Evolutionary conservation across 1,140 invertebrate species (phyloP).

Genomic region (Drosophila malerkotliana): DNA sequence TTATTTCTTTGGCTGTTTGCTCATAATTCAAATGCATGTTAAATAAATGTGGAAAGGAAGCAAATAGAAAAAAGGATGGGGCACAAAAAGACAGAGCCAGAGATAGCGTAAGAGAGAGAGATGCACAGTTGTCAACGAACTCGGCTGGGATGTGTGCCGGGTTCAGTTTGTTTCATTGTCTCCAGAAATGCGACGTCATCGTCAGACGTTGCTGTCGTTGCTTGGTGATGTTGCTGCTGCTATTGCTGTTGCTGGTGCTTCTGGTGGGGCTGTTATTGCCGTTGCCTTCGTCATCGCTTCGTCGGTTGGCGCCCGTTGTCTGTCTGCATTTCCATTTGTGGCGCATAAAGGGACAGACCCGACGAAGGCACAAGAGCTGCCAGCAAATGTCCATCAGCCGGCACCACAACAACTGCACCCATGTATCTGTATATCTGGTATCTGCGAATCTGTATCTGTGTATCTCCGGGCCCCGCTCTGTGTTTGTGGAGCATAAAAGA

Average conservation of each 20-base stretch:
- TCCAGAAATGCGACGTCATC: slow-evolving; percentile 78
- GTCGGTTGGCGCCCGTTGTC: slow-evolving; percentile 76
- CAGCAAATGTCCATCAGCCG: slow-evolving; percentile 77
- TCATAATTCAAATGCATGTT: slow-evolving; percentile 80
- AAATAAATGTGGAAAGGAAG: slow-evolving; percentile 28
- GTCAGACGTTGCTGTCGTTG: slow-evolving; percentile 61
- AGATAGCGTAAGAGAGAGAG: not conserved
- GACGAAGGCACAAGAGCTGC: slow-evolving; percentile 71
- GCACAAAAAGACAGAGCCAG: slow-evolving; percentile 9
- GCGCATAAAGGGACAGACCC: slow-evolving; percentile 70
- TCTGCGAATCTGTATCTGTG: slow-evolving; percentile 4
- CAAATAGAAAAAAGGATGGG: slow-evolving; percentile 13
- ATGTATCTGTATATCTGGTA: slow-evolving; percentile 26
- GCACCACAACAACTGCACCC: slow-evolving; percentile 38
- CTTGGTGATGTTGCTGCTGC: slow-evolving; percentile 18
- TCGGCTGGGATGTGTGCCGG: slow-evolving; percentile 60
- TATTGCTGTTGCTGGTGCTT: slow-evolving; percentile 19
- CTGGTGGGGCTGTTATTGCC: slow-evolving; percentile 14
- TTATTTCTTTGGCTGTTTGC: slow-evolving; percentile 49
- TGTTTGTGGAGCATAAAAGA: slow-evolving; percentile 56
- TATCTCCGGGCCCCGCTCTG: slow-evolving; percentile 11
- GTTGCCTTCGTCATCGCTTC: slow-evolving; percentile 21
- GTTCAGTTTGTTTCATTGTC: slow-evolving; percentile 72
- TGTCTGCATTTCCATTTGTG: slow-evolving; percentile 81
- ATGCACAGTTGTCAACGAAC: slow-evolving; percentile 70